Conservation (phyloP, 2,797 vertebrate species). For the Anguilla pacifica region DNA sequence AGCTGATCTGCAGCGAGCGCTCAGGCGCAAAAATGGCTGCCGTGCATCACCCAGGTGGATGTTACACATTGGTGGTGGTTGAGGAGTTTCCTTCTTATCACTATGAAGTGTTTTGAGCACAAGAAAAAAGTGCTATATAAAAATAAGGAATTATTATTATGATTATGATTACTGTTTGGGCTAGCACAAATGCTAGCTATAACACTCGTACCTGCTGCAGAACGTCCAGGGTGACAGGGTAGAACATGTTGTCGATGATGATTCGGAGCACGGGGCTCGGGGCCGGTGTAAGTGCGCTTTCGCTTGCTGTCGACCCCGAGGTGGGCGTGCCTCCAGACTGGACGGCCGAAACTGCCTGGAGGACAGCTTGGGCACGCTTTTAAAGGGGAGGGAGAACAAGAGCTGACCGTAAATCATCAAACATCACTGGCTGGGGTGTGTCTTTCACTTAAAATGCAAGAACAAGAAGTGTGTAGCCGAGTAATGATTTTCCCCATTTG, state of each 20-base stretch:
- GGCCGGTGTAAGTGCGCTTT: constrained; percentile 84
- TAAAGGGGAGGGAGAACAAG: constrained; percentile 14
- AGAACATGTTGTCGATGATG: constrained; percentile 99
- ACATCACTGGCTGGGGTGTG: neutral
- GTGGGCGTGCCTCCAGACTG: constrained; percentile 92
- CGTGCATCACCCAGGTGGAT: neutral
- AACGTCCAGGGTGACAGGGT: constrained; percentile 96
- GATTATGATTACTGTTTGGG: too few species aligned
- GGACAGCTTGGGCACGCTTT: constrained; percentile 92
- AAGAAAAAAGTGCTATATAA: too few species aligned
- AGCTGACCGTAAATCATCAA: neutral
- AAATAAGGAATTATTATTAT: too few species aligned
- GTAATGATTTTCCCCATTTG: neutral
- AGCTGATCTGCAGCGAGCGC: neutral
- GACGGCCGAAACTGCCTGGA: constrained; percentile 94
- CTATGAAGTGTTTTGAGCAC: neutral
- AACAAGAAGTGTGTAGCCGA: neutral
- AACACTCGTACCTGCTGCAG: constrained; percentile 86
- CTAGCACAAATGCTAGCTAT: too few species aligned
- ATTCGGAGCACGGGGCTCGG: constrained; percentile 96
- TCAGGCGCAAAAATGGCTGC: neutral
- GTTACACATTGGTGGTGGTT: neutral
- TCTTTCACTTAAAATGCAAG: neutral
- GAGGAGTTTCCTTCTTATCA: neutral
- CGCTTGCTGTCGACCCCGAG: constrained; percentile 84